phyloP scores from a whole-genome alignment of 2,888 invertebrate genomes.

The Drosophila borealis region DNA sequence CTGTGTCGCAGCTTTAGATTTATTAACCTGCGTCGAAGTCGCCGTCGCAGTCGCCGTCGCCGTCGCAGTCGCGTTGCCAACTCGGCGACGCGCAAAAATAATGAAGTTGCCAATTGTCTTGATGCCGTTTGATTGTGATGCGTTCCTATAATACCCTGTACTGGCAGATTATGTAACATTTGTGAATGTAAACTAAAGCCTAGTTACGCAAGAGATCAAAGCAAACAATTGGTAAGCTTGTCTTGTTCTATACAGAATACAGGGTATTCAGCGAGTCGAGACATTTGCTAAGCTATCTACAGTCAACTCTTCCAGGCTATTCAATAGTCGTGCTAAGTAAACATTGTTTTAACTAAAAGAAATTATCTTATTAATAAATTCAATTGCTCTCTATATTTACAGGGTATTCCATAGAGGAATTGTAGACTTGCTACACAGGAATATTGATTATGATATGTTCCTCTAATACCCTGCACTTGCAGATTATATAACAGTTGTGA shows the following conservation, averaged over 20 bases:
- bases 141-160: constrained; percentile 27
- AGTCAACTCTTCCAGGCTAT: not conserved
- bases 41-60: constrained; percentile 1
- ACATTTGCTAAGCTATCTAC: not conserved
- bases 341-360: not conserved
- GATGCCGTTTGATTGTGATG: constrained; percentile 1
- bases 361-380: too few species aligned
- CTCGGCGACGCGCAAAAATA: constrained; percentile 36
- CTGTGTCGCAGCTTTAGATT: constrained; percentile 76
- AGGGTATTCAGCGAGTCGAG: not conserved
- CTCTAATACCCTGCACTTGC: constrained; percentile 24
- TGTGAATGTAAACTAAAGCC: not conserved
- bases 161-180: not conserved
- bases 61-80: constrained; percentile 37
- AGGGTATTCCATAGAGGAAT: constrained; percentile 7
- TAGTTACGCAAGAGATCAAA: constrained; percentile 14
- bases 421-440: not conserved
- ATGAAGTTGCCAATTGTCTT: constrained; percentile 51
- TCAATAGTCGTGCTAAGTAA: not conserved
- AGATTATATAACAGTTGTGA: not conserved
- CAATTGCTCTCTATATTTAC: not conserved
- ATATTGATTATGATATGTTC: constrained; percentile 4
- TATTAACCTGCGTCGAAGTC: constrained; percentile 71
- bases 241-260: not conserved
- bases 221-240: not conserved